Evolutionary conservation across 2,113 vertebrate genomes (phyloP), one percentile per base, ranked within the genome.

Genomic region (Podocnemis expansa): DNA sequence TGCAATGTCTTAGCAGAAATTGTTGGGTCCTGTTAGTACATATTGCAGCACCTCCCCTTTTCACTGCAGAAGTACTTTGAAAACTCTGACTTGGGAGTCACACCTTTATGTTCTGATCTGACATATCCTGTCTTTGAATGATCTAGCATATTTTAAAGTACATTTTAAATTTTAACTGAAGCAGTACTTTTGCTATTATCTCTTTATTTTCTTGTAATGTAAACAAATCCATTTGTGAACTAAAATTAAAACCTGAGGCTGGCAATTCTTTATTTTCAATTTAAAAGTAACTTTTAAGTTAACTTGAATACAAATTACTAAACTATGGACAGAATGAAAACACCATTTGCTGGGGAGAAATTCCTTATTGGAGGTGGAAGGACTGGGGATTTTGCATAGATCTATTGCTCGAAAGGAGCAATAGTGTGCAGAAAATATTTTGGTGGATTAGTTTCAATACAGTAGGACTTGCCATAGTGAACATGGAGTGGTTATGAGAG

Each of bases 201-300:
- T 93, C 38, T 73, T 93, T 91, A 31, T 94, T 81, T 85, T n/a
- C 87, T 93, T 89, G 67, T 63, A 45, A 82, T 89, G 54, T 82
- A 91, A 78, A 41, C 75, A 90, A 94, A 60, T 86, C n/a, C 73
- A 94, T 79, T 88, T 95, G 51, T 94, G 73, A 95, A 93, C 80
- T 84, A 63, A 73, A 97, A 94, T 94, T 97, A 93, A 96, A 94
- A 95, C 96, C 95, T 91, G 78, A 56, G 84, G 96, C 94, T 91
- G 73, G 94, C 49, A 92, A 84, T 93, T 87, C 87, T 97, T 1
- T 1, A 56, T 85, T 97, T 95, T 94, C 95, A 96, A 79, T 85
- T 94, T 80, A 95, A 87, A 94, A 94, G 90, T 91, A 91, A 14
- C 92, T n/a, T 1, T 63, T 11, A 84, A 41, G 2, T 2, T 24